Base-by-base conservation (phyloP, 2,113 vertebrate genomes). In the Poeciliopsis prolifica region DNA sequence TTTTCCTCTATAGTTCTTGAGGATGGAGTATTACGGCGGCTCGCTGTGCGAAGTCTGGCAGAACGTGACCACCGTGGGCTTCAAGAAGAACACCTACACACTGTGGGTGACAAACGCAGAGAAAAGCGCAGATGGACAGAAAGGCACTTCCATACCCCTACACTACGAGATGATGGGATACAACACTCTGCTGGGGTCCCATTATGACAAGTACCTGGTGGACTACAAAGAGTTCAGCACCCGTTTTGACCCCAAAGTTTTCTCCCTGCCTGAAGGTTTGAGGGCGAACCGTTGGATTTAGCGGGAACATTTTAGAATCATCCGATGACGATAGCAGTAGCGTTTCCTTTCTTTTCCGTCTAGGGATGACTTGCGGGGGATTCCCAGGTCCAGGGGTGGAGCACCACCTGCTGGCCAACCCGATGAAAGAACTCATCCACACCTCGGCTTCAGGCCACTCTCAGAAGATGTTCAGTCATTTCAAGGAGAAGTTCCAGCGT, bases 171-270 rank as follows among this genome's bases (percentile, higher is more conserved):
- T 94, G 95, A 87, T 80, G 44, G 95, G 95, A 2, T 96, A 94
- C 89, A 96, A 96, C 91, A 93, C 90, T 0, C 90, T 95, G 68
- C 85, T 95, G 86, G 95, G 94, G 1, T 97, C 95, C 62, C 95
- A 95, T 86, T 96, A 95, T 0, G 95, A 97, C 91, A 95, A 96
- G 76, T 95, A 95, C 5, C 83, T 96, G 75, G 92, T 95, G 22
- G 70, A 95, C 85, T 95, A 94, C 93, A 87, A 70, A 0, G 94
- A 93, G 33, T 95, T 95, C 65, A 87, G 87, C 79, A 69, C 89
- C 76, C 73, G 81, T 3, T 91, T 92, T 67, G 92, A 94, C 1
- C 26, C 84, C 0, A 87, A 89, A 13, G 5, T 86, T 44, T 95
- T 95, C 6, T 73, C 74, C 10, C 81, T 95, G 63, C 95, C 95